Evolutionary conservation across 2,113 vertebrate genomes (phyloP).

Genomic region (Crotalus helleri): DNA sequence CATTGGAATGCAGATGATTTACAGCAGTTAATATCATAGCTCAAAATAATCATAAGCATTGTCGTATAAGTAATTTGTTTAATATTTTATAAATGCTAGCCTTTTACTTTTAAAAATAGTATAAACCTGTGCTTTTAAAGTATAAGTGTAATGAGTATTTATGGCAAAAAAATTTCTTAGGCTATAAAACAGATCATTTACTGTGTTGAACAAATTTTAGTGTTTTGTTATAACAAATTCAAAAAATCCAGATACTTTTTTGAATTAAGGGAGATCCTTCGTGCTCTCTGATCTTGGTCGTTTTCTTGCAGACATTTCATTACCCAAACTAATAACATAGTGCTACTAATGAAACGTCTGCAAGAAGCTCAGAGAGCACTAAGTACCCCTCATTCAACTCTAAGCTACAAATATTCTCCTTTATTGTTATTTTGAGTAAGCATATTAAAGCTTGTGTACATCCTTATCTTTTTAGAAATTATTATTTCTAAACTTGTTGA

Average conservation of each 20-base stretch:
- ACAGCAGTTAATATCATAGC: not conserved
- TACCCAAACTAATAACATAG: not conserved
- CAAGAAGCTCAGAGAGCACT: not conserved
- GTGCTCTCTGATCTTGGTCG: not conserved
- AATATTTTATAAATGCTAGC: not conserved
- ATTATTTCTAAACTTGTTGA: not conserved
- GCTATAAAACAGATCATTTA: not conserved
- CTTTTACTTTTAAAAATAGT: not conserved
- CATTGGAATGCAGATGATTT: not conserved
- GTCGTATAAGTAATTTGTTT: not conserved
- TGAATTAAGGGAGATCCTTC: not conserved
- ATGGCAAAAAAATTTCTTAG: not conserved
- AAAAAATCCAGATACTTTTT: not conserved
- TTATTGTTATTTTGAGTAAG: not conserved
- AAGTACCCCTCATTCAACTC: not conserved
- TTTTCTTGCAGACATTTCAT: not conserved
- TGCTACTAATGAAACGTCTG: not conserved
- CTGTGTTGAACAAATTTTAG: not conserved
- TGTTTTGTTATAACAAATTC: not conserved
- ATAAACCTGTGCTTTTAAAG: not conserved
- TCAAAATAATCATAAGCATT: not conserved
- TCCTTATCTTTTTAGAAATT: not conserved
- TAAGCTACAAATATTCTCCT: not conserved
- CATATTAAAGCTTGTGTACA: slow-evolving; percentile 5
- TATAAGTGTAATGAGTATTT: not conserved